phyloP scores from a whole-genome alignment of 37 sponge, comb jelly and placozoan species.

The Agelas oroides region DNA sequence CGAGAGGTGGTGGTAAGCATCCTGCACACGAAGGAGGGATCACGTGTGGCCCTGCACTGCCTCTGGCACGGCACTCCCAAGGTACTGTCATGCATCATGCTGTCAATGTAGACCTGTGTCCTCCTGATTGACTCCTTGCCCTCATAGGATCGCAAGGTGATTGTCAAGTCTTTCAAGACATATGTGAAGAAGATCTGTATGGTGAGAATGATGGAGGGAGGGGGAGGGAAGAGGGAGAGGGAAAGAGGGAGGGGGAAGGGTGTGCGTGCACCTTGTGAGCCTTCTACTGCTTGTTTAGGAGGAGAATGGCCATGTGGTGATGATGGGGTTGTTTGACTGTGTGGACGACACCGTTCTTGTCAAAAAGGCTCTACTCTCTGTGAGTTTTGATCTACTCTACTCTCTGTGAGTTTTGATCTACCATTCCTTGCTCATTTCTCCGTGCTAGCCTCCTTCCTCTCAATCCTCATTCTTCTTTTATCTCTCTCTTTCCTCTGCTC shows the following conservation, averaged over 20 bases:
- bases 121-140: neutral
- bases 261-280: too few relatives aligned
- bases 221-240: too few relatives aligned
- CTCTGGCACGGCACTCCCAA: slow-evolving; percentile 96
- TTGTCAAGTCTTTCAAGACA: slow-evolving; percentile 89
- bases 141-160: slow-evolving; percentile 84
- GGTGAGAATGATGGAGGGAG: slow-evolving; percentile 24
- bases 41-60: slow-evolving; percentile 76
- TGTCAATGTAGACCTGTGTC: neutral
- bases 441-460: neutral
- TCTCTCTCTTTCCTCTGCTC: neutral
- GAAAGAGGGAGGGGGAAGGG: too few relatives aligned
- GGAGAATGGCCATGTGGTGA: slow-evolving; percentile 88
- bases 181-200: slow-evolving; percentile 89
- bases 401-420: neutral
- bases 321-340: slow-evolving; percentile 90
- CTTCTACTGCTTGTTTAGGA: slow-evolving; percentile 54
- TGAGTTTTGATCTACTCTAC: slow-evolving; percentile 23
- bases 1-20: slow-evolving; percentile 73
- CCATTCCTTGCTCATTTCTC: neutral
- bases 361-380: slow-evolving; percentile 77
- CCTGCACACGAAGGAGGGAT: slow-evolving; percentile 92
- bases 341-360: slow-evolving; percentile 97
- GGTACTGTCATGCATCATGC: slow-evolving; percentile 58
- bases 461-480: neutral